A percentile compares a stretch with the other conserved stretches of the same genome.
phyloP scores from a whole-genome alignment of 2,888 invertebrate species.

The Cryptosula pallasiana region DNA sequence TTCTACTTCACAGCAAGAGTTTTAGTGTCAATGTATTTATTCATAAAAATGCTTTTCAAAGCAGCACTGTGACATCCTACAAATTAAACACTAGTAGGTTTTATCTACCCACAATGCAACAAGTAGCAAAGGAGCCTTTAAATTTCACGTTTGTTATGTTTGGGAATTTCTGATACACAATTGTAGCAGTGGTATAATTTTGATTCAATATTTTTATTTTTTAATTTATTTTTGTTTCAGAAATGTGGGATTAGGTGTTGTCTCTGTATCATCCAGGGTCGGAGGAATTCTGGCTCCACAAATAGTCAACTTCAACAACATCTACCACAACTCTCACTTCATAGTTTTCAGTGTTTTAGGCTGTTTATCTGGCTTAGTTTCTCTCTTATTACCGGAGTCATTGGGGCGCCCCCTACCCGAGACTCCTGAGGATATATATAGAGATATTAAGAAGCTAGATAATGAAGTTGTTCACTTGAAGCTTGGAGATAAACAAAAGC shows the following conservation, averaged over 20 bases:
- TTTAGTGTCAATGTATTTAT: no score
- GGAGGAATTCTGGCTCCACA: constrained; percentile 20
- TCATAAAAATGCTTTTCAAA: no score
- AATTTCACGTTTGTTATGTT: no score
- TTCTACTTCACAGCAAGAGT: no score
- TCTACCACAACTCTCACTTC: constrained; percentile 14
- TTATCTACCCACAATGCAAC: no score
- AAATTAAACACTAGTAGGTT: no score
- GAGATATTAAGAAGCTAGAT: neutral
- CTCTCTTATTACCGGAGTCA: neutral
- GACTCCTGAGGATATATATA: constrained; percentile 19
- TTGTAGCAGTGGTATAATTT: no score
- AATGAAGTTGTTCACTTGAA: neutral
- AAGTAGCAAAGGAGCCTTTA: no score
- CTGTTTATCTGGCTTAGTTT: constrained; percentile 3
- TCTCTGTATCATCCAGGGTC: constrained; percentile 12
- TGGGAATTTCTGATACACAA: no score
- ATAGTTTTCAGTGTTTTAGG: constrained; percentile 12
- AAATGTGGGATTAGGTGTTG: constrained; percentile 17
- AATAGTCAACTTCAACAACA: constrained; percentile 4
- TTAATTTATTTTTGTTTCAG: no score
- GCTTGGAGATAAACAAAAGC: neutral
- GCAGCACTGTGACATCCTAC: no score
- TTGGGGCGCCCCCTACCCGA: constrained; percentile 20
- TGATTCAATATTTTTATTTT: no score